phyloP scores from a whole-genome alignment of 2,888 invertebrate genomes.

The Ashinkailepas kermadecensis region DNA sequence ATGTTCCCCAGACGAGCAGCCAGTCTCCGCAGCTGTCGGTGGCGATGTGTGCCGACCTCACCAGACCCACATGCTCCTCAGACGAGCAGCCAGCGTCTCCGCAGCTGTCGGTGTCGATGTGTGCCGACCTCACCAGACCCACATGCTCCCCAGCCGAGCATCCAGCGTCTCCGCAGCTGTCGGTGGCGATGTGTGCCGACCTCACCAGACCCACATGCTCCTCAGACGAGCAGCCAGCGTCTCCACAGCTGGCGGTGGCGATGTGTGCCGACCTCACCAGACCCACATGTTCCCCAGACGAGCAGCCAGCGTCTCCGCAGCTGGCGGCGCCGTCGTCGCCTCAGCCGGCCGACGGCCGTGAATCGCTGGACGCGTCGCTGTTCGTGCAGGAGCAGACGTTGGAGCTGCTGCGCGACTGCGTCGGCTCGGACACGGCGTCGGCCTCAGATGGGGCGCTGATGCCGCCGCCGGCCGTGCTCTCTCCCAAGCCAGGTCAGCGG shows the following conservation, averaged over 20 bases:
- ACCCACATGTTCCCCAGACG: neutral
- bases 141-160: too few species aligned
- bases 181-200: too few species aligned
- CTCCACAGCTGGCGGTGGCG: neutral
- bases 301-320: neutral
- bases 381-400: conserved; percentile 10
- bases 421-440: neutral
- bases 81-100: neutral
- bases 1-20: too few species aligned
- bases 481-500: too few species aligned
- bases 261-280: too few species aligned
- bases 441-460: neutral
- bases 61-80: neutral
- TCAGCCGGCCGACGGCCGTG: neutral
- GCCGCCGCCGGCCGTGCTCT: neutral
- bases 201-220: too few species aligned
- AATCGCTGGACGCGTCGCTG: neutral
- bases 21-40: too few species aligned
- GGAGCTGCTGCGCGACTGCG: neutral
- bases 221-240: neutral
- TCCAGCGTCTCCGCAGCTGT: too few species aligned
- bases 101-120: neutral
- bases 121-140: too few species aligned
- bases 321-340: too few species aligned
- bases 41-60: too few species aligned